Evolutionary conservation across 1,140 invertebrate species (phyloP).

Genomic region (Uloborus diversus): DNA sequence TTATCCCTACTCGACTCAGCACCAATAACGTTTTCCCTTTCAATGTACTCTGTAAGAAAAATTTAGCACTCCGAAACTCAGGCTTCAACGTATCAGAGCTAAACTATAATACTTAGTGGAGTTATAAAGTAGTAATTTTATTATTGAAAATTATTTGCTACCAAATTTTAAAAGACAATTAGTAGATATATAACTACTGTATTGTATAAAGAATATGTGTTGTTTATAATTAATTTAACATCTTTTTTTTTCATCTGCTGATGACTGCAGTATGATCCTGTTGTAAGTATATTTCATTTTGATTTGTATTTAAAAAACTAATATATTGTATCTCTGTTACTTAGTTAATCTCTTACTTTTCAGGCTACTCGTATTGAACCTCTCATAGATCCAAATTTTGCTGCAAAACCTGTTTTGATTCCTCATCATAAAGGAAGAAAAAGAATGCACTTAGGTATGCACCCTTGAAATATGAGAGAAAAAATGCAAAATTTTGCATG

Average conservation of each 20-base stretch:
- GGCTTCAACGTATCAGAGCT: too few species aligned
- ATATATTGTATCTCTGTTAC: neutral
- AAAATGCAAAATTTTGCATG: too few species aligned
- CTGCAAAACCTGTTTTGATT: conserved; percentile 84
- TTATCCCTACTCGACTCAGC: too few species aligned
- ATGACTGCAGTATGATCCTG: conserved; percentile 48
- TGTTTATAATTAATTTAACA: conserved; percentile 2
- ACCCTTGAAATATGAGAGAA: neutral
- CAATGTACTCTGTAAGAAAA: too few species aligned
- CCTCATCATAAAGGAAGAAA: conserved; percentile 98
- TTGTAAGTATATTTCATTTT: conserved; percentile 56
- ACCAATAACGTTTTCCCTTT: too few species aligned
- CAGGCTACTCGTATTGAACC: conserved; percentile 95
- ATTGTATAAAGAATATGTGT: neutral
- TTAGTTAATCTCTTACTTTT: conserved; percentile 67
- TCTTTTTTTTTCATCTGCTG: conserved; percentile 46
- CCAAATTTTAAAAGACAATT: too few species aligned
- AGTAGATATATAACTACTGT: too few species aligned
- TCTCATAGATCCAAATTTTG: conserved; percentile 80
- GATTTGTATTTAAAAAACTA: neutral
- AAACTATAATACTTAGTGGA: too few species aligned
- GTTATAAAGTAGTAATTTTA: too few species aligned
- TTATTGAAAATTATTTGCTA: too few species aligned
- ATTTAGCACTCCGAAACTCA: too few species aligned
- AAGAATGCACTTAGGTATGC: conserved; percentile 90